These are phyloP conservation scores for Dolichallabes microphthalmus DNA, from an alignment of 2,113 vertebrate genomes.

Conservation along the genomic window DNA sequence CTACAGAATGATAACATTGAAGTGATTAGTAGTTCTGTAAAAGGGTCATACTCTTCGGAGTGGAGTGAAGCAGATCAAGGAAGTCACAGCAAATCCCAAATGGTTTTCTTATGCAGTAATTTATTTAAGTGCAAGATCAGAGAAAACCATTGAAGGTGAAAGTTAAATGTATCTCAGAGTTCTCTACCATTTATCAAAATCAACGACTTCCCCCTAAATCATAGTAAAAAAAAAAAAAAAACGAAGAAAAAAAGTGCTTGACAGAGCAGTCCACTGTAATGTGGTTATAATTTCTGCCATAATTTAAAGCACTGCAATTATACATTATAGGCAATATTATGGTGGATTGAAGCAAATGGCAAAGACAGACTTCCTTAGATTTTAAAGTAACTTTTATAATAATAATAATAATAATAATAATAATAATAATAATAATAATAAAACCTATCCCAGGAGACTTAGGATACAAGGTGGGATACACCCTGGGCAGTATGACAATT, in stretches of 20 bases:
- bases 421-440: not conserved
- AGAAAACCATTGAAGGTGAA: constrained; percentile 39
- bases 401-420: not conserved
- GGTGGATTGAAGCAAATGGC: not conserved
- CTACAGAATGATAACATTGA: constrained; percentile 57
- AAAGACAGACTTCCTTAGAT: not conserved
- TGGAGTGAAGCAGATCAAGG: constrained; percentile 51
- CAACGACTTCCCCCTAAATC: constrained; percentile 20
- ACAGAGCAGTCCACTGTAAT: constrained; percentile 1
- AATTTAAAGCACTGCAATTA: not conserved
- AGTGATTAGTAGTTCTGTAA: constrained; percentile 63
- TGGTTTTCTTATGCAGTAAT: constrained; percentile 44
- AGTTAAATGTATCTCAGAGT: constrained; percentile 11
- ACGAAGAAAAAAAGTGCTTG: not conserved
- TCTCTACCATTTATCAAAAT: constrained; percentile 37
- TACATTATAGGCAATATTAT: constrained; percentile 1
- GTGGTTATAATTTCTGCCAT: constrained; percentile 10
- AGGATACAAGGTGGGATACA: no score
- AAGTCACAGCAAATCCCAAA: constrained; percentile 40
- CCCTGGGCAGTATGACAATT: no score
- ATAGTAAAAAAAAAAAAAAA: not conserved
- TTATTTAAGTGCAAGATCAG: constrained; percentile 50
- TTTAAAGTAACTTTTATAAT: not conserved
- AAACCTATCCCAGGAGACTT: no score
- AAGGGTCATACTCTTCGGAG: constrained; percentile 63